Evolutionary conservation across 2,113 vertebrate species (phyloP).

Genomic region (Callipepla squamata): DNA sequence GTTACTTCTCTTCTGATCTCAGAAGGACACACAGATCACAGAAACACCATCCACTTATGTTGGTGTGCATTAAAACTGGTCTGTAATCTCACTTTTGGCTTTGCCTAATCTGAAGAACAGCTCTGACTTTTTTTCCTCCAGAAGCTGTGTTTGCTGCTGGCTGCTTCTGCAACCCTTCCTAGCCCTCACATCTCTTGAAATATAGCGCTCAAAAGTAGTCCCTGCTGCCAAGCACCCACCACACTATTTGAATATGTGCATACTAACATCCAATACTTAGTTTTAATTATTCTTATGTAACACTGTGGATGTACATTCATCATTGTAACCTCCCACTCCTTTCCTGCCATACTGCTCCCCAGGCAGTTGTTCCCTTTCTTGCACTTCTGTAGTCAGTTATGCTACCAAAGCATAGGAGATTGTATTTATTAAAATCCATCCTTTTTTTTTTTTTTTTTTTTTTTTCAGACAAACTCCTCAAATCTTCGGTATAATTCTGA

Average conservation of each 20-base stretch:
- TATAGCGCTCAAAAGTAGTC: rapidly evolving
- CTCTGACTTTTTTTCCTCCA: not conserved
- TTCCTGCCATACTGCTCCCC: not conserved
- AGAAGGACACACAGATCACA: not conserved
- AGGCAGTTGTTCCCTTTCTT: not conserved
- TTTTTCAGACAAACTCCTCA: not conserved
- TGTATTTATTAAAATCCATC: not conserved
- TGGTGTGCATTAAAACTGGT: rapidly evolving
- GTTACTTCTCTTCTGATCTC: not conserved
- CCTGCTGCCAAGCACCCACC: not conserved
- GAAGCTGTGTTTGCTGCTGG: rapidly evolving
- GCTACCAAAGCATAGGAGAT: not conserved
- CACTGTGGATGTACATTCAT: not conserved
- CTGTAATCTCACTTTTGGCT: not conserved
- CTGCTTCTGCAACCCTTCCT: not conserved
- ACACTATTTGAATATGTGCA: not conserved
- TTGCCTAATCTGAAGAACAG: no score
- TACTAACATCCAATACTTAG: not conserved
- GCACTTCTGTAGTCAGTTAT: not conserved
- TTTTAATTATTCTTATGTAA: constrained; percentile 11
- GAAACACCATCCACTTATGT: not conserved
- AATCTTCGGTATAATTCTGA: not conserved
- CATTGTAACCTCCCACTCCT: not conserved
- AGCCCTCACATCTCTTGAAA: not conserved
- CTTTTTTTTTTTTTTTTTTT: not conserved